Conservation (phyloP, 2,888 invertebrate species). For the Ormyrus labotus region DNA sequence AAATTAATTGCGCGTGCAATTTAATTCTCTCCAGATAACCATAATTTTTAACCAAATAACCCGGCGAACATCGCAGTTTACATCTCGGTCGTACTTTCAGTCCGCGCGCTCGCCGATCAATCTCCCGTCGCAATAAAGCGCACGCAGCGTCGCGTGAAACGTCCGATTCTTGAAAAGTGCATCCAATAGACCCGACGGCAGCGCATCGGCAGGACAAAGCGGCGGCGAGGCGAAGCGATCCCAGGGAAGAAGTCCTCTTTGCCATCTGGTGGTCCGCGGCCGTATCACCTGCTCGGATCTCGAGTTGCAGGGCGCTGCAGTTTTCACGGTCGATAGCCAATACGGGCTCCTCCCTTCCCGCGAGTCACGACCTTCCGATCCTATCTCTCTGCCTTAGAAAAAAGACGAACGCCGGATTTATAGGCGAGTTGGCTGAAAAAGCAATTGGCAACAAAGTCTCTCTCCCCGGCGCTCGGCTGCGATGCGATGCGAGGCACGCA, state of each 20-base stretch:
- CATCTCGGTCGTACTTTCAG: not conserved
- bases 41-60: too few relatives aligned
- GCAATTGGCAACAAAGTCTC: not conserved
- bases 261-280: slow-evolving; percentile 73
- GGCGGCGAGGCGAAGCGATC: slow-evolving; percentile 52
- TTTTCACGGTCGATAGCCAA: slow-evolving; percentile 72
- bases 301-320: slow-evolving; percentile 69
- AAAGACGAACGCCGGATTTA: slow-evolving; percentile 8
- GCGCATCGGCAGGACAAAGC: slow-evolving; percentile 54
- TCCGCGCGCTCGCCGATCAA: too few relatives aligned
- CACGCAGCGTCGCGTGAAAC: too few relatives aligned
- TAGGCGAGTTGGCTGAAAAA: not conserved
- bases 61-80: too few relatives aligned
- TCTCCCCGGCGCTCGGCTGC: too few relatives aligned
- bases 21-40: too few relatives aligned
- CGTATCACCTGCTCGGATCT: slow-evolving; percentile 66
- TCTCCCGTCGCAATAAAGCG: too few relatives aligned
- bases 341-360: not conserved
- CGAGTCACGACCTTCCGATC: not conserved
- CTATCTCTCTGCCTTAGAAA: not conserved
- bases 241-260: slow-evolving; percentile 68
- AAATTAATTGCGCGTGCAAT: too few relatives aligned
- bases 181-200: slow-evolving; percentile 48
- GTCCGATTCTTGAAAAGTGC: slow-evolving; percentile 22
- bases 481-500: slow-evolving; percentile 31